These are phyloP conservation scores for Diaperis boleti DNA, from an alignment of 2,888 invertebrate genomes.

Conservation along the genomic window DNA sequence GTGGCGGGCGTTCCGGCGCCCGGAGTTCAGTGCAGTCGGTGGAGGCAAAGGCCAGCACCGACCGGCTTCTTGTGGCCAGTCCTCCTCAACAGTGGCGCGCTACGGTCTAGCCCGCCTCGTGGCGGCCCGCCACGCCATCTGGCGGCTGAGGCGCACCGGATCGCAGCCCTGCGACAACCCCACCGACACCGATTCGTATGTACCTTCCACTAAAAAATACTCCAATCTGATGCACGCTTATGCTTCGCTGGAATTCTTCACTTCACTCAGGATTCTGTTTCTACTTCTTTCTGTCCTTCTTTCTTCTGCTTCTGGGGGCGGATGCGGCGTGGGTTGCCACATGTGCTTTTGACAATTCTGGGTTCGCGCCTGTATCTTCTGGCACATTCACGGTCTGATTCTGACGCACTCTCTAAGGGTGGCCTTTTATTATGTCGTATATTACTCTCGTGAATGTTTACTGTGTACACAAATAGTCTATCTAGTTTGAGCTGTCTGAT, in stretches of 20 bases:
- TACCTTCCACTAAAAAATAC: slow-evolving; percentile 53
- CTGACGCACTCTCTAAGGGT: slow-evolving; percentile 19
- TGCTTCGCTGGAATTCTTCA: slow-evolving; percentile 34
- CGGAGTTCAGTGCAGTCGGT: slow-evolving; percentile 58
- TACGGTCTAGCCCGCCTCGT: slow-evolving; percentile 79
- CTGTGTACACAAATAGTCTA: background rate
- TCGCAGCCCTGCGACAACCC: slow-evolving; percentile 62
- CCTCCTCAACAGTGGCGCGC: slow-evolving; percentile 76
- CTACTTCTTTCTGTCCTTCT: slow-evolving; percentile 22
- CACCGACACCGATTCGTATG: slow-evolving; percentile 66
- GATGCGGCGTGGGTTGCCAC: slow-evolving; percentile 25
- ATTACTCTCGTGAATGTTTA: no score
- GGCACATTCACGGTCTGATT: slow-evolving; percentile 14
- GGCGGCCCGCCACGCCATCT: slow-evolving; percentile 79
- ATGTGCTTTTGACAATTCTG: slow-evolving; percentile 28
- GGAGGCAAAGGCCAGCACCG: slow-evolving; percentile 57
- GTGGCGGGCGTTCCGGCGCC: slow-evolving; percentile 36
- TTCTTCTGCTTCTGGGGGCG: slow-evolving; percentile 13
- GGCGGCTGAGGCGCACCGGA: slow-evolving; percentile 71
- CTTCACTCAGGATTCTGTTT: slow-evolving; percentile 15
- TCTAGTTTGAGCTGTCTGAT: background rate
- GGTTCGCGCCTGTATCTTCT: slow-evolving; percentile 11
- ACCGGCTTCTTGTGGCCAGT: no score
- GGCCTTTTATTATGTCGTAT: slow-evolving; percentile 8
- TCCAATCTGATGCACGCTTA: slow-evolving; percentile 36